These are phyloP conservation scores for Magallana angulata DNA, from an alignment of 1,140 invertebrate species.

Conservation along the genomic window DNA sequence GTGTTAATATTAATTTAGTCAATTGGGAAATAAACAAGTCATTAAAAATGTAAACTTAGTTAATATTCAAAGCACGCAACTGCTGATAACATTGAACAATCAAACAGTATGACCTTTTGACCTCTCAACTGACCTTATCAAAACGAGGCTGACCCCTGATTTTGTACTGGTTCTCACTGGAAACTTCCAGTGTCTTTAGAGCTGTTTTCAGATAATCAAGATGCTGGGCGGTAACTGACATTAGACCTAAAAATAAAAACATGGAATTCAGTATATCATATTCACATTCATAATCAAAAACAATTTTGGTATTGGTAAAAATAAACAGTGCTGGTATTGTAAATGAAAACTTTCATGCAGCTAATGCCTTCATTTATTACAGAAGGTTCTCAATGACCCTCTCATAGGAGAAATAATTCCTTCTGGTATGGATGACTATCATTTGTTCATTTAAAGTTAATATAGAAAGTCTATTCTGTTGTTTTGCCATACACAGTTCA, in stretches of 20 bases:
- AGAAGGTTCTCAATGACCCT: no score
- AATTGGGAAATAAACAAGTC: background rate
- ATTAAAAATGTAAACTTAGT: background rate
- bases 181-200: constrained; percentile 68
- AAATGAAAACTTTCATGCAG: no score
- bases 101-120: background rate
- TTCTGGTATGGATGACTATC: no score
- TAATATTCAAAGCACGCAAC: background rate
- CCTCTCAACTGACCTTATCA: constrained; percentile 72
- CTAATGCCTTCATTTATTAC: no score
- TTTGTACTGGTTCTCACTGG: constrained; percentile 75
- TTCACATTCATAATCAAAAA: no score
- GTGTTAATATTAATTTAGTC: background rate
- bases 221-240: constrained; percentile 78
- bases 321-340: no score
- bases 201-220: constrained; percentile 75
- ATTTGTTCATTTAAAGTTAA: no score
- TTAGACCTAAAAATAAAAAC: constrained; percentile 66
- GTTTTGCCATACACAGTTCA: no score
- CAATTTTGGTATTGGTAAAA: no score
- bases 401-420: no score
- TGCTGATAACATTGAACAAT: background rate
- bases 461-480: no score
- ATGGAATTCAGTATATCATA: background rate
- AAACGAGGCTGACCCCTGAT: constrained; percentile 73